Evolutionary conservation across 1,140 invertebrate genomes (phyloP).

Genomic region (Andrena cerasifolii): DNA sequence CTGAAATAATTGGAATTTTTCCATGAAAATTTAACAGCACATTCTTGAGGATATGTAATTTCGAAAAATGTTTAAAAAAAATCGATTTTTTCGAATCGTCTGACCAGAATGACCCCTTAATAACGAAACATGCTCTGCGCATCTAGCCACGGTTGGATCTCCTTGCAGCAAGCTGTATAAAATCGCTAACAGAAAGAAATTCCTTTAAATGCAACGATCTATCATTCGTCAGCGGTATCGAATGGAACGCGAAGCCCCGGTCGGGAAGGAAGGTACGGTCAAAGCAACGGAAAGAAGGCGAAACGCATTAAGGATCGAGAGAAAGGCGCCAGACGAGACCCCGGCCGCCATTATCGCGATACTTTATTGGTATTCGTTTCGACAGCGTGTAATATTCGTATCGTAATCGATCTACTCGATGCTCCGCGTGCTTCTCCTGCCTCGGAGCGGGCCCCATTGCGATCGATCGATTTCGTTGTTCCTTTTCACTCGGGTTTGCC

Average conservation of each 20-base stretch:
- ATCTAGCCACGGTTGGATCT: background rate
- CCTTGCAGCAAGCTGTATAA: background rate
- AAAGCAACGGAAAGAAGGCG: slow-evolving; percentile 21
- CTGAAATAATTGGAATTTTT: too few relatives aligned
- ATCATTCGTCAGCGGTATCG: background rate
- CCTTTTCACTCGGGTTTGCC: background rate
- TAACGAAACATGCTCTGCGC: too few relatives aligned
- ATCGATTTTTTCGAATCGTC: too few relatives aligned
- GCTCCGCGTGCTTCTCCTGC: background rate
- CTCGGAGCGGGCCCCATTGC: background rate
- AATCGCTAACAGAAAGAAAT: background rate
- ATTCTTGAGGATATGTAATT: too few relatives aligned
- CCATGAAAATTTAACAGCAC: too few relatives aligned
- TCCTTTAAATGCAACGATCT: slow-evolving; percentile 1
- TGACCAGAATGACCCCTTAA: too few relatives aligned
- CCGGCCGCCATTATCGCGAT: slow-evolving; percentile 46
- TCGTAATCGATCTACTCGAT: slow-evolving; percentile 33
- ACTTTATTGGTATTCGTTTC: slow-evolving; percentile 56
- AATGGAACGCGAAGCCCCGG: background rate
- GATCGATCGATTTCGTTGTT: slow-evolving; percentile 1
- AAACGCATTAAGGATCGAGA: slow-evolving; percentile 15
- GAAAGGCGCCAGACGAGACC: slow-evolving; percentile 22
- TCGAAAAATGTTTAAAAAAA: too few relatives aligned
- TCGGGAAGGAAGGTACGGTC: background rate
- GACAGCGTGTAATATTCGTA: slow-evolving; percentile 54